A percentile compares a stretch with the other conserved stretches of the same genome.
Conservation (phyloP, 2,888 invertebrate species). For the Leucophenga maculata region DNA sequence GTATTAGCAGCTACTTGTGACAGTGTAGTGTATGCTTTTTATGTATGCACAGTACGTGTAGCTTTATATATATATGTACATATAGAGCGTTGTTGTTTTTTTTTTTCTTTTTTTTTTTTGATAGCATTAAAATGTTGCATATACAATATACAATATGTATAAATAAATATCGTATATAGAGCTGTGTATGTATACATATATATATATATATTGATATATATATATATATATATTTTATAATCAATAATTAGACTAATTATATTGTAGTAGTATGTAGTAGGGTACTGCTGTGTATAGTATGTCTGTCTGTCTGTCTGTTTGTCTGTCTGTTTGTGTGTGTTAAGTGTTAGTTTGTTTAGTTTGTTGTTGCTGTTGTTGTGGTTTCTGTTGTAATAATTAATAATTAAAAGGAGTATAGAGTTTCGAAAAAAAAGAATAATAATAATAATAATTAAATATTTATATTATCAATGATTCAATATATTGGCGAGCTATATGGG, state of each 20-base stretch:
- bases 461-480: slow-evolving; percentile 43
- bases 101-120: too few relatives aligned
- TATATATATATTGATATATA: background rate
- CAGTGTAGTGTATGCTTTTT: too few relatives aligned
- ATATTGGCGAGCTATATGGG: slow-evolving; percentile 74
- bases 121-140: too few relatives aligned
- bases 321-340: too few relatives aligned
- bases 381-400: slow-evolving; percentile 37
- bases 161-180: too few relatives aligned
- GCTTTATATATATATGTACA: too few relatives aligned
- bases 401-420: slow-evolving; percentile 40
- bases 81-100: too few relatives aligned
- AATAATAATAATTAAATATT: slow-evolving; percentile 35
- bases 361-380: slow-evolving; percentile 41
- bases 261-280: slow-evolving; percentile 13
- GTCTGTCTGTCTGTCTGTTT: slow-evolving; percentile 45
- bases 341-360: slow-evolving; percentile 58
- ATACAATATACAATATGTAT: too few relatives aligned
- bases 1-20: too few relatives aligned
- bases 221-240: slow-evolving; percentile 16
- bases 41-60: too few relatives aligned
- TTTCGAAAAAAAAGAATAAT: slow-evolving; percentile 49
- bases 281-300: background rate
- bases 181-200: too few relatives aligned
- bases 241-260: slow-evolving; percentile 48